Conservation (phyloP, 2,888 invertebrate genomes). For the Epinotia demarniana region DNA sequence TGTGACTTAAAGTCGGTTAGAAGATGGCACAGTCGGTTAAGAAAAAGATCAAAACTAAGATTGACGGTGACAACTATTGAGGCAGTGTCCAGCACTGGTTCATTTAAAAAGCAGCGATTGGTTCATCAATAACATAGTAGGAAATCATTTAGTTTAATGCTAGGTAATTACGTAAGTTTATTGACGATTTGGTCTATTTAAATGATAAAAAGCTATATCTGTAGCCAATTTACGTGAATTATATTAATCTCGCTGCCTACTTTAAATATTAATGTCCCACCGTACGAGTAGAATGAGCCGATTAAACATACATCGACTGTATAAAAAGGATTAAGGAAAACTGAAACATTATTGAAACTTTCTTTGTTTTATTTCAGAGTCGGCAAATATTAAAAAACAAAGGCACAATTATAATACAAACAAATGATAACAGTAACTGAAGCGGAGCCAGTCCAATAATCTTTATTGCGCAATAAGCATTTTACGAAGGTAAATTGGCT, state of each 20-base stretch:
- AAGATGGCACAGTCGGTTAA: no score
- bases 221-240: neutral
- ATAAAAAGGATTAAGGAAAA: slow-evolving; percentile 1
- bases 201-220: neutral
- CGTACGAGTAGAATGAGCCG: slow-evolving; percentile 1
- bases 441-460: slow-evolving; percentile 14
- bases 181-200: neutral
- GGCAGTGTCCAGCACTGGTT: no score
- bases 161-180: neutral
- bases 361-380: slow-evolving; percentile 12
- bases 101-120: slow-evolving; percentile 1
- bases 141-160: neutral
- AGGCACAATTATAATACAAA: slow-evolving; percentile 18
- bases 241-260: slow-evolving; percentile 1
- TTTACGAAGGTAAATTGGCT: neutral
- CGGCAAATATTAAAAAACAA: slow-evolving; percentile 20
- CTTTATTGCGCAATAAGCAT: slow-evolving; percentile 21
- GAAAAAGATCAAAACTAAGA: no score
- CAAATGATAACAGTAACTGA: slow-evolving; percentile 21
- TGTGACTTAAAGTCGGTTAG: no score
- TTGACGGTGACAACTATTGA: no score
- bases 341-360: slow-evolving; percentile 15
- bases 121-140: neutral
- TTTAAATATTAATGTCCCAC: slow-evolving; percentile 6
- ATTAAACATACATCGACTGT: neutral